Evolutionary conservation across 2,113 vertebrate species (phyloP).

Genomic region (Catharus bicknelli): DNA sequence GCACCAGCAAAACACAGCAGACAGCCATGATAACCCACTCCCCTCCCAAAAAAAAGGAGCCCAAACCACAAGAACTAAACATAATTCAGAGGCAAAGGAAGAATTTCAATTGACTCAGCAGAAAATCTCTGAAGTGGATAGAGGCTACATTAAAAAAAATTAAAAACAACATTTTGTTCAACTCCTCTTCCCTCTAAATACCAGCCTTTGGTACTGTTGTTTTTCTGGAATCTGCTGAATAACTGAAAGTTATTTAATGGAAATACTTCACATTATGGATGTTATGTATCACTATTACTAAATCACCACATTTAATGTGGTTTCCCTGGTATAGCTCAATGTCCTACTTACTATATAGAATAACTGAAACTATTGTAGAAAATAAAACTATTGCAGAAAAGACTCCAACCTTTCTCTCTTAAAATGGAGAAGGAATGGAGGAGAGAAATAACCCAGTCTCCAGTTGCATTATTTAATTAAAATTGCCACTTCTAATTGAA

Average conservation of each 20-base stretch:
- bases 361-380: not conserved
- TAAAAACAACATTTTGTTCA: not conserved
- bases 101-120: not conserved
- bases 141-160: not conserved
- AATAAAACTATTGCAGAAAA: not conserved
- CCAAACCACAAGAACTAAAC: not conserved
- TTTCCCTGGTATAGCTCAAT: not conserved
- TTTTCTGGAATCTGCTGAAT: not conserved
- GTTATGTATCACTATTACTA: not conserved
- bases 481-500: slow-evolving; percentile 41
- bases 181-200: not conserved
- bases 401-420: not conserved
- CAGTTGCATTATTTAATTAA: slow-evolving; percentile 9
- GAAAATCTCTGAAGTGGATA: not conserved
- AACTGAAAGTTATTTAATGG: not conserved
- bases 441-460: not conserved
- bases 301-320: not conserved
- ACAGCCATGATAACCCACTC: rapidly evolving
- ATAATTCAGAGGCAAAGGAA: not conserved
- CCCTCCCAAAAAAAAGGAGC: not conserved
- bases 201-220: not conserved
- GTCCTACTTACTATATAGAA: not conserved
- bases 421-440: not conserved
- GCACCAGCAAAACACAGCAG: not conserved
- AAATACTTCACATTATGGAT: not conserved